These are phyloP conservation scores for Oncorhynchus tshawytscha DNA, from an alignment of 2,113 vertebrate species.

Conservation along the genomic window DNA sequence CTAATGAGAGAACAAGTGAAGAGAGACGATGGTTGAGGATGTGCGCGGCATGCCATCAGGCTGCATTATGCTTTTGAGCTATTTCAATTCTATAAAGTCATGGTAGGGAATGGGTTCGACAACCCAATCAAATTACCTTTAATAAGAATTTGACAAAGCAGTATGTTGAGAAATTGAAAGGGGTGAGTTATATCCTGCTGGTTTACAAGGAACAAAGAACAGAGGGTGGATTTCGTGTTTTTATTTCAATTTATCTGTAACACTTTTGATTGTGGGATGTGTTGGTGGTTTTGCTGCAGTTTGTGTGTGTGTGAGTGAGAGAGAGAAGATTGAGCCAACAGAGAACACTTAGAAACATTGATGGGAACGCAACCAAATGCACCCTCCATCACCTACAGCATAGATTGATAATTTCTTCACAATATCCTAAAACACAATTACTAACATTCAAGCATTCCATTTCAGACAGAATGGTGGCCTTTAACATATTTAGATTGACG, in stretches of 20 bases:
- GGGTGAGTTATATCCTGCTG: not conserved
- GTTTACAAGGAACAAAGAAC: not conserved
- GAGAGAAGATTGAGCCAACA: not conserved
- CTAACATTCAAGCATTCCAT: too few species aligned
- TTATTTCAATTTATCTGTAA: not conserved
- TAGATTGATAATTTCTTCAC: too few species aligned
- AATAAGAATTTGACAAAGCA: not conserved
- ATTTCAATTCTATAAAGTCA: slow-evolving; percentile 3
- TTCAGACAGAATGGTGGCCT: too few species aligned
- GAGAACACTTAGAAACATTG: not conserved
- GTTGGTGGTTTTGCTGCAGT: not conserved
- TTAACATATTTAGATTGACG: too few species aligned
- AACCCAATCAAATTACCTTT: slow-evolving; percentile 10
- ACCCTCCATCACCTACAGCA: too few species aligned
- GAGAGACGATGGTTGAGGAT: not conserved
- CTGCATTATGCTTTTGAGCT: not conserved
- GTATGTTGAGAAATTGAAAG: not conserved
- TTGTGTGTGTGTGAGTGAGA: not conserved
- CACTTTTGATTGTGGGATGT: not conserved
- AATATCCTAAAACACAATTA: too few species aligned
- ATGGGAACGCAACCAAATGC: too few species aligned
- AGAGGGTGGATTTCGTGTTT: not conserved
- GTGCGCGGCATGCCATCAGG: not conserved
- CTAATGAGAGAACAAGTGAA: slow-evolving; percentile 9
- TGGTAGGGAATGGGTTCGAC: not conserved